These are phyloP conservation scores for Catajapyx aquilonaris DNA, from an alignment of 1,140 invertebrate genomes.

Conservation along the genomic window DNA sequence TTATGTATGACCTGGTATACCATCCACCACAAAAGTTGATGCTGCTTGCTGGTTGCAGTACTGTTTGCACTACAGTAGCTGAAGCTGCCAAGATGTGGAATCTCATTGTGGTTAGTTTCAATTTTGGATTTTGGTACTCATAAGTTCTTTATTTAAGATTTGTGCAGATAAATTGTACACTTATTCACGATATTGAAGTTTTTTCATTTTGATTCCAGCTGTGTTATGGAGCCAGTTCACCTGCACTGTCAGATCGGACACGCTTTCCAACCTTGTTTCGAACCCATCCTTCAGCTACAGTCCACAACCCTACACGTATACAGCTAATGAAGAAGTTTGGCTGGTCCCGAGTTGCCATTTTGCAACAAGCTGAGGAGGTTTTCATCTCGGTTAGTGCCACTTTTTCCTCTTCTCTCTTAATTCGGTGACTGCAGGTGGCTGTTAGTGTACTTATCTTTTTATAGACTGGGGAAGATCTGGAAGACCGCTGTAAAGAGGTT, in stretches of 20 bases:
- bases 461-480: conserved; percentile 91
- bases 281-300: conserved; percentile 96
- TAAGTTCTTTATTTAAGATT: neutral
- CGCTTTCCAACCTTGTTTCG: conserved; percentile 95
- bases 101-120: conserved; percentile 75
- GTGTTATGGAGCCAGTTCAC: conserved; percentile 94
- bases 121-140: conserved; percentile 5
- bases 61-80: conserved; percentile 97
- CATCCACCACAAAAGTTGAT: conserved; percentile 89
- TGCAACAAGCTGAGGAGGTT: conserved; percentile 97
- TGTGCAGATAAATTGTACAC: conserved; percentile 4
- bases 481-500: conserved; percentile 80
- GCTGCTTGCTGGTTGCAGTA: conserved; percentile 88
- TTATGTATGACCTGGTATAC: conserved; percentile 97
- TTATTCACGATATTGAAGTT: conserved; percentile 10
- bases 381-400: conserved; percentile 72
- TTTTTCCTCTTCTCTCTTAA: conserved; percentile 2
- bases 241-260: conserved; percentile 89
- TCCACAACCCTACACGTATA: conserved; percentile 95
- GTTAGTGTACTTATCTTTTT: conserved; percentile 11
- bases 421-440: conserved; percentile 4
- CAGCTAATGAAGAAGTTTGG: conserved; percentile 91
- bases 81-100: conserved; percentile 99
- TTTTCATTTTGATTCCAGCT: conserved; percentile 39
- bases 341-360: conserved; percentile 89